Evolutionary conservation across 2,797 vertebrate genomes (phyloP), one percentile per base, ranked within the genome.

Genomic region (Jordanella pulchra): DNA sequence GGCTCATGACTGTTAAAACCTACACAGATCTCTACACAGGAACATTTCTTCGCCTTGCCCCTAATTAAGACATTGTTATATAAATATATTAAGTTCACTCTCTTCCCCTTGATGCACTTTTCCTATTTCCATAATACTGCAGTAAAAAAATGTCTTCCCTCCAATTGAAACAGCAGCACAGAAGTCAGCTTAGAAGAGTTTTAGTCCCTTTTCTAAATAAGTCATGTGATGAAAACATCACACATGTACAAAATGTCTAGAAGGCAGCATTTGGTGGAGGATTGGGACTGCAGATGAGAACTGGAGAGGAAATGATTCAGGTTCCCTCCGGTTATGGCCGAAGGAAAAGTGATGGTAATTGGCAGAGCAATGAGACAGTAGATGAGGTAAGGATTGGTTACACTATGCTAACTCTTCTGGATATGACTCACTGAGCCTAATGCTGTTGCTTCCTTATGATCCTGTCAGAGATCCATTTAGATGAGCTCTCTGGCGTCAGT

Each of bases 341-440:
- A 72, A 5, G 73, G 73, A 87, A 89, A 94, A 75, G 66, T 70
- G 87, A 87, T 85, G 89, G 86, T 88, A 89, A 92, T 87, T 82
- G 88, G 73, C 1, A 15, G 63, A n/a, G 77, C 79, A 69, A 65
- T 45, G 76, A 45, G 79, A 70, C 35, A 81, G 66, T 73, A 73
- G 86, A 89, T 81, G 79, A 88, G 82, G 78, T 78, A 71, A 84
- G 73, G 85, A 87, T 72, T 81, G 81, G 76, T 69, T 61, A 68
- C 76, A 84, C 85, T 90, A 89, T 78, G 84, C 86, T 87, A 90
- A 88, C 88, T 77, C 77, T 65, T 80, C 78, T 73, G 79, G 83
- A 83, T 75, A 61, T 87, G 88, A 91, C 83, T 90, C 88, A 88
- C 53, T 81, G 85, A 68, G 75, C 27, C 77, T 87, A 82, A 90